These are phyloP conservation scores for Pollenia griseotomentosa DNA, from an alignment of 2,888 invertebrate species.

Conservation along the genomic window DNA sequence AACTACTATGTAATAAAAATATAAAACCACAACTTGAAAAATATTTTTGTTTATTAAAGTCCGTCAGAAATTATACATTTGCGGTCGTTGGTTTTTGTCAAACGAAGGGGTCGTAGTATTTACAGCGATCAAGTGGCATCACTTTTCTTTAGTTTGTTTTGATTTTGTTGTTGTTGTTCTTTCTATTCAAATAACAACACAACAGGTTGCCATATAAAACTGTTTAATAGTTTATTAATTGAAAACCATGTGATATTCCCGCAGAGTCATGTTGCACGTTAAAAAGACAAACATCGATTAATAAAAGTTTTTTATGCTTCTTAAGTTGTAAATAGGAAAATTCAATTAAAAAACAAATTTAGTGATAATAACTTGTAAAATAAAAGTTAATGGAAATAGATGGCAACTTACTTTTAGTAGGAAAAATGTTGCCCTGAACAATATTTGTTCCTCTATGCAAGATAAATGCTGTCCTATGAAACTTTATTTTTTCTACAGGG, in stretches of 20 bases:
- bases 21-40: not conserved
- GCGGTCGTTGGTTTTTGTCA: not conserved
- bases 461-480: no score
- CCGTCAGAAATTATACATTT: conserved; percentile 1
- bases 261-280: not conserved
- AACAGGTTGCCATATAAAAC: conserved; percentile 49
- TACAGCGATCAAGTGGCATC: conserved; percentile 19
- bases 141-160: not conserved
- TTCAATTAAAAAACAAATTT: not conserved
- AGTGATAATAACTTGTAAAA: no score
- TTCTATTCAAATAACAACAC: conserved; percentile 3
- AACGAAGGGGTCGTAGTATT: not conserved
- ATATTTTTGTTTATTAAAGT: not conserved
- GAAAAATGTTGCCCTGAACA: no score
- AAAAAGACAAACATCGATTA: not conserved
- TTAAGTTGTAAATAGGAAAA: not conserved
- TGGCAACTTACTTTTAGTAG: no score
- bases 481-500: no score
- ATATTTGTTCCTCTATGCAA: no score
- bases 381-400: no score
- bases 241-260: conserved; percentile 36
- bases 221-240: conserved; percentile 48
- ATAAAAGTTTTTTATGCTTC: not conserved
- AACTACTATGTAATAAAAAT: not conserved
- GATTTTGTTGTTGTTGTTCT: conserved; percentile 2